These are phyloP conservation scores for Gastracanthus pulcherrimus DNA, from an alignment of 2,888 invertebrate genomes.

Conservation along the genomic window DNA sequence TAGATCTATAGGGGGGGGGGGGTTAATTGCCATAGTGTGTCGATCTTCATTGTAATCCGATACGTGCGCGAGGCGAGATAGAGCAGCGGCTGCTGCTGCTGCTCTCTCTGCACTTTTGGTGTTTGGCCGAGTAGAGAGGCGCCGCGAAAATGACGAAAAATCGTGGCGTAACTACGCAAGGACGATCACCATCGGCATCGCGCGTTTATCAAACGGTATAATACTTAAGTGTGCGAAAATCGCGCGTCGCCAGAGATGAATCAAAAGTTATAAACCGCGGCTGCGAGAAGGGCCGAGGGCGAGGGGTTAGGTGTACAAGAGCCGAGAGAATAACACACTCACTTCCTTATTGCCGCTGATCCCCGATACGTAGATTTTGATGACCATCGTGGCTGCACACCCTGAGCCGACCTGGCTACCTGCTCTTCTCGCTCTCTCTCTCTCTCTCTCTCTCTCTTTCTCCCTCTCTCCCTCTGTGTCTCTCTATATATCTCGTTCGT, in stretches of 20 bases:
- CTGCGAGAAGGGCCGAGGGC: neutral
- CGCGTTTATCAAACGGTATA: too few relatives aligned
- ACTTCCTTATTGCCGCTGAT: constrained; percentile 97
- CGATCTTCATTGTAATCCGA: constrained; percentile 66
- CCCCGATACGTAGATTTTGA: constrained; percentile 94
- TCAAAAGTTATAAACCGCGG: neutral
- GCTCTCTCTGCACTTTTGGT: constrained; percentile 23
- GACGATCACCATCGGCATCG: neutral
- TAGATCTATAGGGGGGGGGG: neutral
- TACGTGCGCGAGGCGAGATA: constrained; percentile 63
- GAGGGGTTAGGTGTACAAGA: too few relatives aligned
- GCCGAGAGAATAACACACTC: constrained; percentile 74
- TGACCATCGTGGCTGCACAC: constrained; percentile 85
- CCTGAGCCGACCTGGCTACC: constrained; percentile 49
- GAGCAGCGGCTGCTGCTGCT: constrained; percentile 51
- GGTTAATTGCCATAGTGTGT: neutral
- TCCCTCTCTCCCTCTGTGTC: neutral
- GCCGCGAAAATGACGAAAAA: constrained; percentile 45
- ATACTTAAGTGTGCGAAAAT: neutral
- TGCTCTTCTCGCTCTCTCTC: constrained; percentile 19
- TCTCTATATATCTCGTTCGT: neutral
- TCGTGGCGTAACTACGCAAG: constrained; percentile 50
- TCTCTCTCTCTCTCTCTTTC: neutral
- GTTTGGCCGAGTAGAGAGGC: neutral
- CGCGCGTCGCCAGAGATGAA: neutral